Base-by-base conservation (phyloP, 2,113 vertebrate species). In the Zapus hudsonius region DNA sequence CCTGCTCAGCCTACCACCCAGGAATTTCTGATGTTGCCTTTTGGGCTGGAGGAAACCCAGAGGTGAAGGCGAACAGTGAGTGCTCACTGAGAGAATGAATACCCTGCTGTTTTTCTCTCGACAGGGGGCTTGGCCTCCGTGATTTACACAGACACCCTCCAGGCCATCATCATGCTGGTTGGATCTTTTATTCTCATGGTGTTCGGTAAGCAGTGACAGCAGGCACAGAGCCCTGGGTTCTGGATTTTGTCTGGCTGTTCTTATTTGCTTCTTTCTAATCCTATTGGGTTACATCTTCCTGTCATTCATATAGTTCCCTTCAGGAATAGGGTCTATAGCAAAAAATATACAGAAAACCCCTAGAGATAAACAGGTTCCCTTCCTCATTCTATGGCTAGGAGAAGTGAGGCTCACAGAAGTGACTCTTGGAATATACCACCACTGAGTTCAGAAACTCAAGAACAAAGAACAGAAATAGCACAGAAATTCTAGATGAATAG, bases 141-240 rank as follows among this genome's bases (percentile, higher is more conserved):
- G 92, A 99, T 99, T 96, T 99, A 99, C 97, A 99, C 99, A 4
- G 98, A 99, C 96, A 99, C 99, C 5, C 92, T 99, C 38, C 99
- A 99, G 96, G 98, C 99, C n/a, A 6, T 98, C 92, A 98, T 99
- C 95, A 99, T 99, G 99, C 17, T 99, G 23, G 67, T 98, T 7
- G 99, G 98, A 33, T 98, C 98, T 31, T 98, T 99, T 92, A 98
- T 99, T 93, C 98, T 99, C 1, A 98, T 98, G 98, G 98, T 98
- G 38, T 99, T 98, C 93, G 98, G 99, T 99, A 97, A 97, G 97
- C 87, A 11, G 5, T 12, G 40, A 57, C 25, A 16, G 8, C 3
- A 3, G 17, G 22, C 33, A 13, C 55, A n/a, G 27, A 61, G 31
- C 27, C 33, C 40, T 29, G 55, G 61, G 9, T 47, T 36, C 12